Percentiles rank a stretch among this genome's conserved stretches.
phyloP scores from a whole-genome alignment of 1,140 invertebrate species.

The Penaeus vannamei region DNA sequence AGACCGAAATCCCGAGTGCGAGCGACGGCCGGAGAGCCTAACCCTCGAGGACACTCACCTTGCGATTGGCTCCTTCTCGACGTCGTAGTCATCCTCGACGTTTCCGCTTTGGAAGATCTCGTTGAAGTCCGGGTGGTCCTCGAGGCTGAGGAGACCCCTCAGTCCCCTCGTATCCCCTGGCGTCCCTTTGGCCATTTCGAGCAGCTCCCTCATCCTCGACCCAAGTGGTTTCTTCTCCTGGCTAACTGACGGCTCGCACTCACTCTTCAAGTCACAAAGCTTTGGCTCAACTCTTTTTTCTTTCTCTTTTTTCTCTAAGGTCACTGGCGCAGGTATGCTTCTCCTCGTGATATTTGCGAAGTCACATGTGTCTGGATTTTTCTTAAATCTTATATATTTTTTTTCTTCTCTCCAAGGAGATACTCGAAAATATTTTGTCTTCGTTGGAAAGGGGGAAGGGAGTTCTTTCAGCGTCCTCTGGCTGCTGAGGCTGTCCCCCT shows the following conservation, averaged over 20 bases:
- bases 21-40: neutral
- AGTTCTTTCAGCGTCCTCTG: no score
- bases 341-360: no score
- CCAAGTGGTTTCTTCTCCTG: neutral
- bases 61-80: slow-evolving; percentile 65
- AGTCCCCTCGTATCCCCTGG: slow-evolving; percentile 59
- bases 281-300: no score
- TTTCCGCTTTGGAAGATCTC: slow-evolving; percentile 58
- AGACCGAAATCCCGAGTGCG: neutral
- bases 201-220: slow-evolving; percentile 47
- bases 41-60: slow-evolving; percentile 55
- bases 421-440: no score
- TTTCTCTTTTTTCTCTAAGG: no score
- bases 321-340: no score
- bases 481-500: no score
- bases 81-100: slow-evolving; percentile 65
- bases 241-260: slow-evolving; percentile 1
- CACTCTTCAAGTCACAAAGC: no score
- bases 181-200: slow-evolving; percentile 58
- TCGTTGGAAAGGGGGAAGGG: no score
- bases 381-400: no score
- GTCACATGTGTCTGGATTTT: no score
- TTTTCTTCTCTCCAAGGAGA: no score
- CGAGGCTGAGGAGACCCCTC: slow-evolving; percentile 50
- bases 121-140: slow-evolving; percentile 54